Base-by-base conservation (phyloP, 2,888 invertebrate species). In the Drosophila monieri region DNA sequence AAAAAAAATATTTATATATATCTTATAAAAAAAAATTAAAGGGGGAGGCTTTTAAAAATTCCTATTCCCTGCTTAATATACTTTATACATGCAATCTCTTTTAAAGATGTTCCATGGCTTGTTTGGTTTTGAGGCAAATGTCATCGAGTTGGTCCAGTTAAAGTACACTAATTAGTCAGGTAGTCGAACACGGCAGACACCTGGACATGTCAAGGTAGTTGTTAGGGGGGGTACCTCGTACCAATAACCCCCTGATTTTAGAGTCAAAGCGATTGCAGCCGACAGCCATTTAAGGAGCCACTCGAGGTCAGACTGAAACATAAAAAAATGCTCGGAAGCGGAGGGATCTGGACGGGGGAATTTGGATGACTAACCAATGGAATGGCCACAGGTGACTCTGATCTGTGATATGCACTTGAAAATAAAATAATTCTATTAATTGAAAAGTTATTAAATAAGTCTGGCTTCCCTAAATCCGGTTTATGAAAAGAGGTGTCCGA, bases 161-260 rank as follows among this genome's bases (percentile, higher is more conserved):
- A 61, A 73, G 71, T 73, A 66, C 52, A 54, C 80, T 79, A 85
- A 81, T 88, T 88, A 83, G 86, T 79, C 84, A 83, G 53, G 23
- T 32, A 37, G 43, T 25, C 32, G 49, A 47, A 39, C 62, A 55
- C 21, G 53, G 41, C 73, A 76, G 74, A 74, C 88, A 88, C 76
- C 85, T 84, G 84, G 86, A 78, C 85, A 88, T 88, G 87, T 80
- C 88, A 84, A 87, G 88, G 85, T 56, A 51, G 55, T 68, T 61
- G 71, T 49, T 62, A 18, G 30, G 23, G n/a, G n/a, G 27, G 27
- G 27, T 27, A 27, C 27, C 27, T 27, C 27, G 15, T 15, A 25
- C 30, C 4, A 3, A 9, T 18, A 18, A 0, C 10, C 44, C 37
- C 52, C 10, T 27, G 52, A 53, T 44, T 30, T 21, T 23, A 56